Conservation (phyloP, 2,797 vertebrate species). For the Anomalospiza imberbis region DNA sequence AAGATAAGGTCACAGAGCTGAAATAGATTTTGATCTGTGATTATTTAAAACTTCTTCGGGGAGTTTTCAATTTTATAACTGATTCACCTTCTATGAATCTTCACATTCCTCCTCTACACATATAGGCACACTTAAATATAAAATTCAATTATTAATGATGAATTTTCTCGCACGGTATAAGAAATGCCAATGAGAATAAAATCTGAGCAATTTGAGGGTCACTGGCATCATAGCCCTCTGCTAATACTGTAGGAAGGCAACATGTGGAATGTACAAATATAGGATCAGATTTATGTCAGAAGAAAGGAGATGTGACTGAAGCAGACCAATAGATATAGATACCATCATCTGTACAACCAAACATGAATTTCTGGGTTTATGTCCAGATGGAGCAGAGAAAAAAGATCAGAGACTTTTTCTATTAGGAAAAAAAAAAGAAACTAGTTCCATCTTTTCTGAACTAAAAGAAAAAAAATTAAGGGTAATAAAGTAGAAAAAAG, state of each 20-base stretch:
- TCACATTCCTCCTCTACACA: background rate
- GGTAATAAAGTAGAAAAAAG: background rate
- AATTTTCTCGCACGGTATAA: background rate
- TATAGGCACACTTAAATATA: background rate
- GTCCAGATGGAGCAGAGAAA: background rate
- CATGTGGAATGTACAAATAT: slow-evolving; percentile 40
- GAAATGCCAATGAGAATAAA: background rate
- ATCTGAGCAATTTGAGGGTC: slow-evolving; percentile 39
- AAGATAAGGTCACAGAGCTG: slow-evolving; percentile 30
- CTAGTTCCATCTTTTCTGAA: background rate
- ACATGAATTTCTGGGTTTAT: background rate
- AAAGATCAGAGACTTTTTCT: background rate
- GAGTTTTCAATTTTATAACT: slow-evolving; percentile 14
- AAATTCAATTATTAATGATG: slow-evolving; percentile 2
- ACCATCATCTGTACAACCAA: background rate
- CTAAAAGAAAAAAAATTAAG: background rate
- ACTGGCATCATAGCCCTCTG: slow-evolving; percentile 19
- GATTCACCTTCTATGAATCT: background rate
- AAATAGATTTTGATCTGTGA: slow-evolving; percentile 47
- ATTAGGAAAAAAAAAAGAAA: background rate
- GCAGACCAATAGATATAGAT: background rate
- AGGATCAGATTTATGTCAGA: slow-evolving; percentile 8
- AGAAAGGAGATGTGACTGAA: background rate
- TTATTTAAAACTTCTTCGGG: slow-evolving; percentile 52
- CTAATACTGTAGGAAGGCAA: slow-evolving; percentile 40